phyloP scores from a whole-genome alignment of 2,888 invertebrate species.

The Carterocephalus palaemon region DNA sequence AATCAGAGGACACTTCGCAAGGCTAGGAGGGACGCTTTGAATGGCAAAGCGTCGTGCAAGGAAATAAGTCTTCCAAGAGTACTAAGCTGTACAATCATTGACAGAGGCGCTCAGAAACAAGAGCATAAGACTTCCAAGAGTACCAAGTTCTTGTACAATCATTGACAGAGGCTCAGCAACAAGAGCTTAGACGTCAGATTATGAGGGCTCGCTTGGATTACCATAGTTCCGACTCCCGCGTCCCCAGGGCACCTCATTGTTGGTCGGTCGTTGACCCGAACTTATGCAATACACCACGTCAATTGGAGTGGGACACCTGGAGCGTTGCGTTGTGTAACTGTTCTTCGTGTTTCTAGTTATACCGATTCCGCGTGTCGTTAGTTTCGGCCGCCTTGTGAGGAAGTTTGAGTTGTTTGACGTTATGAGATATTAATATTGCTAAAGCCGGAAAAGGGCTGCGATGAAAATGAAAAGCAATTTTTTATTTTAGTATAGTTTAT shows the following conservation, averaged over 20 bases:
- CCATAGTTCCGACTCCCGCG: constrained; percentile 37
- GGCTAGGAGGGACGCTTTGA: neutral
- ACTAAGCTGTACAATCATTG: too few species aligned
- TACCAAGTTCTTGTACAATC: too few species aligned
- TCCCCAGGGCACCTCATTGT: constrained; percentile 46
- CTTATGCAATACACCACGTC: constrained; percentile 49
- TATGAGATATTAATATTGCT: too few species aligned
- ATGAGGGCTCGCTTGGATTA: constrained; percentile 29
- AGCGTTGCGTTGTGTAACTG: constrained; percentile 42
- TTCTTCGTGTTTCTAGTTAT: constrained; percentile 30
- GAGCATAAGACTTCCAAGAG: too few species aligned
- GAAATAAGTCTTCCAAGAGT: too few species aligned
- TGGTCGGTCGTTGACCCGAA: constrained; percentile 54
- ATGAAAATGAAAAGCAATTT: too few species aligned
- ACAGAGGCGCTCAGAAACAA: too few species aligned
- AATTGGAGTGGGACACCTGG: constrained; percentile 56
- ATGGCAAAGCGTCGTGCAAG: constrained; percentile 20
- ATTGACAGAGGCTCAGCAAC: neutral
- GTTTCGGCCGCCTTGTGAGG: constrained; percentile 14
- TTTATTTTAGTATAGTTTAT: too few species aligned
- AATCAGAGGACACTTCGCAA: constrained; percentile 7
- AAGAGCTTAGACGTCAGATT: constrained; percentile 26
- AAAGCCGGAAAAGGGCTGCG: too few species aligned
- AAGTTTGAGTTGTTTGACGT: too few species aligned
- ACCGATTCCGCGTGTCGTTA: neutral